A percentile compares a stretch with the other conserved stretches of the same genome.
Evolutionary conservation across 1,140 invertebrate genomes (phyloP).

Genomic region (Lepidurus arcticus): DNA sequence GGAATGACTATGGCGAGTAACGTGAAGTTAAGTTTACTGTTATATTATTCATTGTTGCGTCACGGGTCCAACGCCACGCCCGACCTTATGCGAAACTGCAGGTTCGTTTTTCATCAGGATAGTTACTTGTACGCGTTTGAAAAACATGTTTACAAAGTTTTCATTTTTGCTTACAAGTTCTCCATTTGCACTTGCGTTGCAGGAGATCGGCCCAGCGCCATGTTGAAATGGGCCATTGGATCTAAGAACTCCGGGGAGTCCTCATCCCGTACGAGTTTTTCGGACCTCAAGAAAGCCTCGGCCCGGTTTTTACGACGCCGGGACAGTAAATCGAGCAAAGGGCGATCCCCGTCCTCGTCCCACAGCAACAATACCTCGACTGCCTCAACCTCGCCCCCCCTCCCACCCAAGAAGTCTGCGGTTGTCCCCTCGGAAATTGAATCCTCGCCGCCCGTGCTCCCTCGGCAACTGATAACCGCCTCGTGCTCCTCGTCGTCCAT

Average conservation of each 20-base stretch:
- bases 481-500: slow-evolving; percentile 11
- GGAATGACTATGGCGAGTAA: too few species aligned
- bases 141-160: too few species aligned
- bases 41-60: too few species aligned
- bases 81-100: too few species aligned
- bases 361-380: slow-evolving; percentile 26
- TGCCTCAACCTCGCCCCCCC: neutral
- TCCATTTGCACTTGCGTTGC: neutral
- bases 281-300: slow-evolving; percentile 30
- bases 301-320: slow-evolving; percentile 27
- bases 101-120: too few species aligned
- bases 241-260: slow-evolving; percentile 31
- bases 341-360: slow-evolving; percentile 20
- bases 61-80: too few species aligned
- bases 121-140: too few species aligned
- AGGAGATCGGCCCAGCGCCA: slow-evolving; percentile 29
- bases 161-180: neutral
- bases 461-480: slow-evolving; percentile 23
- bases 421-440: neutral
- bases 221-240: slow-evolving; percentile 34
- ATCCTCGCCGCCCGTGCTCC: slow-evolving; percentile 24
- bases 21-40: too few species aligned
- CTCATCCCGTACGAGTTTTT: slow-evolving; percentile 29
- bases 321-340: slow-evolving; percentile 19
- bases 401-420: neutral